phyloP scores from a whole-genome alignment of 2,113 vertebrate genomes.

The Regulus satrapa region DNA sequence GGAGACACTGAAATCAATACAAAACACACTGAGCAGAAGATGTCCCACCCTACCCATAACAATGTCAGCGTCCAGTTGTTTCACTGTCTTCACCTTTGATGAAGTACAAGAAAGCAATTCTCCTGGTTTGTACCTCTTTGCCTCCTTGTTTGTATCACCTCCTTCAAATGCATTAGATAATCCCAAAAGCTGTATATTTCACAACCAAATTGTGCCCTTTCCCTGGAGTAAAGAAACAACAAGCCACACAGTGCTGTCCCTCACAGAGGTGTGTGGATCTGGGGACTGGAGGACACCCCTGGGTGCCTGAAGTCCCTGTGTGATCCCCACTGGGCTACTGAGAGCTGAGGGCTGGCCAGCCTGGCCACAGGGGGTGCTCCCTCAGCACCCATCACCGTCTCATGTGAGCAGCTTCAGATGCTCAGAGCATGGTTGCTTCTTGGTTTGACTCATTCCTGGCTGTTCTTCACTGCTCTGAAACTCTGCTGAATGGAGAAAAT shows the following conservation, averaged over 20 bases:
- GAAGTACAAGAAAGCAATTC: not conserved
- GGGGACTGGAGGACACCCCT: not conserved
- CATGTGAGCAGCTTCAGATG: not conserved
- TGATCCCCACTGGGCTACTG: not conserved
- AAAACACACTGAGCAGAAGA: not conserved
- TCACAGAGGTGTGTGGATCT: not conserved
- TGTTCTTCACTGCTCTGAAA: not conserved
- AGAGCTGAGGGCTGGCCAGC: not conserved
- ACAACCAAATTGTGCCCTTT: not conserved
- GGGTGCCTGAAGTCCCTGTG: not conserved
- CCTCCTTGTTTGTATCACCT: not conserved
- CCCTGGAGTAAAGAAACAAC: not conserved
- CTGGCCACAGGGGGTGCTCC: not conserved
- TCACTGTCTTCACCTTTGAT: not conserved
- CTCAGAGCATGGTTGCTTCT: not conserved
- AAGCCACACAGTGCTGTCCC: not conserved
- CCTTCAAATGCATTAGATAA: not conserved
- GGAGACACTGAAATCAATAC: not conserved
- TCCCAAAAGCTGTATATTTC: not conserved
- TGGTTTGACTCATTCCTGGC: not conserved
- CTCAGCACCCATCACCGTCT: rapidly evolving
- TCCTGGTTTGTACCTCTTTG: too few relatives aligned
- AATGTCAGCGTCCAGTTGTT: not conserved
- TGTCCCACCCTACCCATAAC: too few relatives aligned
- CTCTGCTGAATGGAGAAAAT: not conserved